Evolutionary conservation across 2,888 invertebrate species (phyloP).

Genomic region (Tinea trinotella): DNA sequence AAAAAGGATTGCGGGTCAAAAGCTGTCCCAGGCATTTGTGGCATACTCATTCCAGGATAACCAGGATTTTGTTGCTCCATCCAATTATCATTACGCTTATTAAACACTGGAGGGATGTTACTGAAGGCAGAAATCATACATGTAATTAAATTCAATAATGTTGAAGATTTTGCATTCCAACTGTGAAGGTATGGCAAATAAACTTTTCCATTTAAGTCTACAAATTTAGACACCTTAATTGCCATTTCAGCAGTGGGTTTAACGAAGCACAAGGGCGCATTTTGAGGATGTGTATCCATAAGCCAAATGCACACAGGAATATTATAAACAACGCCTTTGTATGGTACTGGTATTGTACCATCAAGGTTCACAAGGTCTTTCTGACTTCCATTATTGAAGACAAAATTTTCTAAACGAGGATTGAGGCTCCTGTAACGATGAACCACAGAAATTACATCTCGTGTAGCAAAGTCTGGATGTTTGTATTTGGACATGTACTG

Average conservation of each 20-base stretch:
- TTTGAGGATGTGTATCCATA: slow-evolving; percentile 96
- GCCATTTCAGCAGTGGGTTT: slow-evolving; percentile 96
- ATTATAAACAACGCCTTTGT: slow-evolving; percentile 91
- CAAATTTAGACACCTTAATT: slow-evolving; percentile 94
- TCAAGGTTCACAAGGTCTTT: slow-evolving; percentile 87
- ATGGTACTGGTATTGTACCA: slow-evolving; percentile 94
- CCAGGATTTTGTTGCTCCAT: slow-evolving; percentile 56
- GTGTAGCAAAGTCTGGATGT: slow-evolving; percentile 55
- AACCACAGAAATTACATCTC: slow-evolving; percentile 58
- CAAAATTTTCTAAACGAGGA: slow-evolving; percentile 70
- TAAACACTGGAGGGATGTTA: slow-evolving; percentile 94
- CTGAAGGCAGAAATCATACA: slow-evolving; percentile 94
- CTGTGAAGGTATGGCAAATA: slow-evolving; percentile 97
- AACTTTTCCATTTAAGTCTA: slow-evolving; percentile 95
- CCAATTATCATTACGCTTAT: slow-evolving; percentile 73
- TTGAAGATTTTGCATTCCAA: slow-evolving; percentile 88
- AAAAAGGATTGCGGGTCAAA: slow-evolving; percentile 40
- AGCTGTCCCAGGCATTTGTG: slow-evolving; percentile 35
- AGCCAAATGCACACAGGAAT: slow-evolving; percentile 98
- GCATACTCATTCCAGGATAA: slow-evolving; percentile 42
- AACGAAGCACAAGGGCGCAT: slow-evolving; percentile 95
- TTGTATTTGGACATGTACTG: slow-evolving; percentile 59
- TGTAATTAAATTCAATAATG: slow-evolving; percentile 90
- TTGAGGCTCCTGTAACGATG: slow-evolving; percentile 58
- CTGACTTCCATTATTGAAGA: slow-evolving; percentile 89